Evolutionary conservation across 2,888 invertebrate genomes (phyloP).

Genomic region (Ochropacha duplaris): DNA sequence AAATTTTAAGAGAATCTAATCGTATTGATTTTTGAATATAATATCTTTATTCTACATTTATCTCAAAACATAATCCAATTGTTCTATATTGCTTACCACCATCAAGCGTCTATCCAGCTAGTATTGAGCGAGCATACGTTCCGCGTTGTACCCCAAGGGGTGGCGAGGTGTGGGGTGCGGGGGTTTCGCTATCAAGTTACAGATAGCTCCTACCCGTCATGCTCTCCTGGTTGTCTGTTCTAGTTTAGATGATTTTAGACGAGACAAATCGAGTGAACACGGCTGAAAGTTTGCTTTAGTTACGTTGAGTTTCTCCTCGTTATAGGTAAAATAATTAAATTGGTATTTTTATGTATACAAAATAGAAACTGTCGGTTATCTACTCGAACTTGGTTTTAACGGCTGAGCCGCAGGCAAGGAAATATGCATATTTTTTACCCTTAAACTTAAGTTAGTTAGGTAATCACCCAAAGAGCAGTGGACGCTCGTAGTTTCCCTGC

Average conservation of each 20-base stretch:
- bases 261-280: constrained; percentile 14
- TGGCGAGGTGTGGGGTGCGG: constrained; percentile 22
- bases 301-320: not conserved
- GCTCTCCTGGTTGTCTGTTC: constrained; percentile 54
- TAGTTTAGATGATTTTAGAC: constrained; percentile 54
- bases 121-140: constrained; percentile 61
- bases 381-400: too few relatives aligned
- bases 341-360: too few relatives aligned
- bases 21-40: not conserved
- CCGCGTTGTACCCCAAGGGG: constrained; percentile 36
- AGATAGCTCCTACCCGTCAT: constrained; percentile 36
- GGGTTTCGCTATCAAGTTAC: constrained; percentile 54
- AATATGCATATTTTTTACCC: too few relatives aligned
- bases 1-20: too few relatives aligned
- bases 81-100: not conserved
- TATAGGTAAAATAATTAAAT: not conserved
- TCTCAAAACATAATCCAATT: not conserved
- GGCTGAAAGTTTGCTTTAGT: constrained; percentile 6
- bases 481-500: too few relatives aligned
- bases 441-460: too few relatives aligned
- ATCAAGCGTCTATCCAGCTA: constrained; percentile 25
- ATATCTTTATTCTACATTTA: not conserved
- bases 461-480: too few relatives aligned
- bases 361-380: too few relatives aligned
- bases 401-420: too few relatives aligned